Evolutionary conservation across 1,140 invertebrate genomes (phyloP), one percentile per base, ranked within the genome.

Genomic region (Protaetia brevitarsis): DNA sequence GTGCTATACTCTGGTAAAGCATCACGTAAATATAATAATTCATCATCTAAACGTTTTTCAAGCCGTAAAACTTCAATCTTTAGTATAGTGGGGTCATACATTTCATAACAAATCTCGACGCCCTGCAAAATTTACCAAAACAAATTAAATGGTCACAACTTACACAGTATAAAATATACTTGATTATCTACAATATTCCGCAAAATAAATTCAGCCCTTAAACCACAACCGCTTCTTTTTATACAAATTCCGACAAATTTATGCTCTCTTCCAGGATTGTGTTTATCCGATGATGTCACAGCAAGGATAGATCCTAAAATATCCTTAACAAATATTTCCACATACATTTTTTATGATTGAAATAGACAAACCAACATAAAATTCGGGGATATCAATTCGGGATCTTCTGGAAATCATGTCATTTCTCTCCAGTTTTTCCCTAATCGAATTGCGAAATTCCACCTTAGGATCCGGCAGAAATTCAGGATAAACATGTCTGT

Each of bases 161-260:
- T 23, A 30, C 59, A 1, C 57, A 27, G 19, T 19, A 10, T 34
- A 63, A 10, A 67, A 27, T 27, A 36, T 75, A 89, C 89, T 87
- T 89, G 88, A 73, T 91, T 84, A 79, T 99, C 95, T 61, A 99
- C 85, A 13, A 96, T 86, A 84, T 99, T 99, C 74, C 98, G 86
- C 2, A 99, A 78, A 28, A 88, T 90, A 75, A 99, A 98, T 36
- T 84, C 83, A 58, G 94, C 86, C 68, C 89, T 82, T 0, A 99
- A 82, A 0, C 96, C 97, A 78, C 84, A 84, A 1, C 88, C 88
- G 65, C 83, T 83, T 71, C 95, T 81, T 65, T 93, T 81, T 73
- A 98, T 99, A 75, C 97, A 99, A 74, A 99, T 97, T 2, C 98
- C 97, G 62, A 99, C 89, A 85, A 99, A 99, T 75, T 87, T 84